These are phyloP conservation scores for Pelmatolapia mariae DNA, from an alignment of 2,113 vertebrate species.

Conservation along the genomic window DNA sequence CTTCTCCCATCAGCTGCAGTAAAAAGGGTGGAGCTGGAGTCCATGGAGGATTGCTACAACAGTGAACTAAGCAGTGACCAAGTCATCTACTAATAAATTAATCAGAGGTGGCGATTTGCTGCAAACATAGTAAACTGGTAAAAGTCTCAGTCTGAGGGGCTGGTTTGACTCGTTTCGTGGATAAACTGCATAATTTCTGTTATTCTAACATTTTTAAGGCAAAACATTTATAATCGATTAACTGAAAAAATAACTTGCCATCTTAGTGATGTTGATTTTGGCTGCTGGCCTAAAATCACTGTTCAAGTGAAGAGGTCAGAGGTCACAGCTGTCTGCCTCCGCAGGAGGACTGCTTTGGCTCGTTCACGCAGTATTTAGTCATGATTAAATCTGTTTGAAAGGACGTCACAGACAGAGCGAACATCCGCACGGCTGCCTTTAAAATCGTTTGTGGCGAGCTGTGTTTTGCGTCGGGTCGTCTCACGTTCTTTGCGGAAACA, in stretches of 20 bases:
- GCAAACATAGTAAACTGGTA: accelerated
- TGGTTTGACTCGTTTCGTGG: background rate
- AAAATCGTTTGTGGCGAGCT: accelerated
- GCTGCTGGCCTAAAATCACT: background rate
- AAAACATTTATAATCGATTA: background rate
- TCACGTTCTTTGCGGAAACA: background rate
- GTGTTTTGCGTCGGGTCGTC: accelerated
- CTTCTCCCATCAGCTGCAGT: background rate
- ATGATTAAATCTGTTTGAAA: background rate
- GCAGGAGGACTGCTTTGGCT: background rate
- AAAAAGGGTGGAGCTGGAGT: background rate
- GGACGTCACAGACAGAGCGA: background rate
- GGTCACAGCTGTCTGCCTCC: background rate
- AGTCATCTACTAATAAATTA: background rate
- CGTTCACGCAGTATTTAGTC: background rate
- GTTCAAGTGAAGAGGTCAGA: background rate
- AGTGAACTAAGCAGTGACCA: background rate
- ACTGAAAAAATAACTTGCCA: background rate
- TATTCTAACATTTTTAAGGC: background rate
- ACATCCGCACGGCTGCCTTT: accelerated
- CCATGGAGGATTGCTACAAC: background rate
- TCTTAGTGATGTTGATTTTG: background rate
- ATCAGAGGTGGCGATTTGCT: background rate
- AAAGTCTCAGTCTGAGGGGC: background rate
- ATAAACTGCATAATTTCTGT: background rate